A percentile compares a stretch with the other conserved stretches of the same genome.
Evolutionary conservation across 1,140 invertebrate species (phyloP).

Genomic region (Polyergus mexicanus): DNA sequence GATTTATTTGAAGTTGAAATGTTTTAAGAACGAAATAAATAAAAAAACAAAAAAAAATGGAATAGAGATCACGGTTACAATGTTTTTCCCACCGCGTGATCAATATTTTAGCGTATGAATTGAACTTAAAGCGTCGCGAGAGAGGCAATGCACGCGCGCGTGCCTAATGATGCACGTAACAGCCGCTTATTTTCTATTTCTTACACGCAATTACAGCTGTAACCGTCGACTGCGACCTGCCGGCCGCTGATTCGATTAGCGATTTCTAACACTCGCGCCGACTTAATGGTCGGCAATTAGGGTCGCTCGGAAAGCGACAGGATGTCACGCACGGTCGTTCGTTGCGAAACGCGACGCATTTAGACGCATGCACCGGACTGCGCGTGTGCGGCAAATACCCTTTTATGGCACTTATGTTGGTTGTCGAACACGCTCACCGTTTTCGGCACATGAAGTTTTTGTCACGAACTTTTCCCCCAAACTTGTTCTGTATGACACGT

Average conservation of each 20-base stretch:
- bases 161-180: constrained; percentile 60
- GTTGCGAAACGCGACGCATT: constrained; percentile 60
- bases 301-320: constrained; percentile 51
- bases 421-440: not conserved
- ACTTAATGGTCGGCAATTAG: constrained; percentile 62
- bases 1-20: not conserved
- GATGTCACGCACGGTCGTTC: constrained; percentile 56
- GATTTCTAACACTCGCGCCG: constrained; percentile 58
- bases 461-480: not conserved
- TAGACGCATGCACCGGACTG: constrained; percentile 46
- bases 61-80: not conserved
- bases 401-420: not conserved
- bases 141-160: constrained; percentile 48
- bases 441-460: constrained; percentile 36
- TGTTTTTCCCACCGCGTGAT: constrained; percentile 27
- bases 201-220: constrained; percentile 63
- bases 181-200: constrained; percentile 64
- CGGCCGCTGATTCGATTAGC: constrained; percentile 59
- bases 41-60: not conserved
- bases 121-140: constrained; percentile 19
- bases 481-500: not conserved
- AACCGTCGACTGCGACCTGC: constrained; percentile 45
- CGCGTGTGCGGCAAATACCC: not conserved
- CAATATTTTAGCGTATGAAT: constrained; percentile 38
- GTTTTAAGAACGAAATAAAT: not conserved